A percentile compares a stretch with the other conserved stretches of the same genome.
Conservation (phyloP, 2,113 vertebrate genomes). For the Globicephala melas region DNA sequence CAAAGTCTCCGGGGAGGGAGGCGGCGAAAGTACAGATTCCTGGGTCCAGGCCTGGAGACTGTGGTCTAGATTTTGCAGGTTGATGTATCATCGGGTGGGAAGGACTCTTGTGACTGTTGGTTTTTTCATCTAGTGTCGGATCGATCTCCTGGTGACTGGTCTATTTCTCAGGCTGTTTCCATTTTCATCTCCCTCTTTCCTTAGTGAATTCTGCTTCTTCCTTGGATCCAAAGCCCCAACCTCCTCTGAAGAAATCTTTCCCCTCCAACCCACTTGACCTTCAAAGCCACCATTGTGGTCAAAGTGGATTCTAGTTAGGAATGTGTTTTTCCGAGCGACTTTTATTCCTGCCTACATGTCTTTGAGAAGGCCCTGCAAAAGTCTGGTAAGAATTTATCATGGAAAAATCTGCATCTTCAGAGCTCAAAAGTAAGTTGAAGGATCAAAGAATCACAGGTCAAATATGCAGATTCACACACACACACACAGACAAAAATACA, state of each 20-base stretch:
- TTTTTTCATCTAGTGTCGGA: no score
- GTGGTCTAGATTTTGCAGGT: not conserved
- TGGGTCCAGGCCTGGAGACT: not conserved
- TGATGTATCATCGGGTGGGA: accelerated
- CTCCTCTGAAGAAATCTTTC: not conserved
- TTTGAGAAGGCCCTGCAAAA: not conserved
- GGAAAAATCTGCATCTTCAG: not conserved
- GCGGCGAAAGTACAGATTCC: not conserved
- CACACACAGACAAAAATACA: not conserved
- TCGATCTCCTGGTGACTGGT: not conserved
- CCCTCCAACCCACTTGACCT: not conserved
- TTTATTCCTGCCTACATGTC: not conserved
- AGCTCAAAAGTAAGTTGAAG: not conserved
- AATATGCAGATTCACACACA: not conserved
- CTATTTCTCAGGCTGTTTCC: not conserved
- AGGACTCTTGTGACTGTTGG: not conserved
- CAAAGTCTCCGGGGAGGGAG: not conserved
- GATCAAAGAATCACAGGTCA: conserved; percentile 23
- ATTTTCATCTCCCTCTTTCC: no score
- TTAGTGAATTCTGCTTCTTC: not conserved
- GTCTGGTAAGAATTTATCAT: conserved; percentile 11
- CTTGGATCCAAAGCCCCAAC: not conserved
- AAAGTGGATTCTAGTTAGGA: not conserved
- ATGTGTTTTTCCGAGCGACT: not conserved
- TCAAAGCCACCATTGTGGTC: not conserved